These are phyloP conservation scores for Lasioglossum morio DNA, from an alignment of 2,888 invertebrate genomes.

Conservation along the genomic window DNA sequence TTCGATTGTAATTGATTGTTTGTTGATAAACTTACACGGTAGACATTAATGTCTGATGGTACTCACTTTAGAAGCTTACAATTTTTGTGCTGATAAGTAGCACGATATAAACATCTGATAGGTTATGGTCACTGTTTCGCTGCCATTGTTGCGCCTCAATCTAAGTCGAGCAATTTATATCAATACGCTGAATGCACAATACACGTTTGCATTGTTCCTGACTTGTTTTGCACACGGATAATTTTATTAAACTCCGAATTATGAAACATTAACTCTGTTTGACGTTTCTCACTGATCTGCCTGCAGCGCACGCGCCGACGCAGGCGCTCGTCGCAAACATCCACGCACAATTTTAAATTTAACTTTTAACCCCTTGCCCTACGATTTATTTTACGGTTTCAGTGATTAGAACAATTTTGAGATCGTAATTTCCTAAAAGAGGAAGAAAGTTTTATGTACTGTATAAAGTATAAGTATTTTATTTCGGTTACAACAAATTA, in stretches of 20 bases:
- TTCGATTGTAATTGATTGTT: not conserved
- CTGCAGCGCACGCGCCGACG: not conserved
- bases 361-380: too few species aligned
- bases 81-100: not conserved
- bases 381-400: too few species aligned
- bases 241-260: not conserved
- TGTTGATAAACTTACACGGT: too few species aligned
- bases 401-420: too few species aligned
- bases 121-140: constrained; percentile 35
- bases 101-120: constrained; percentile 12
- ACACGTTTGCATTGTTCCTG: not conserved
- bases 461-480: too few species aligned
- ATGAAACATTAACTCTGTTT: not conserved
- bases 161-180: not conserved
- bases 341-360: not conserved
- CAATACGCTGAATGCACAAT: not conserved
- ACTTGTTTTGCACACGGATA: not conserved
- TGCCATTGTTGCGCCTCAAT: not conserved
- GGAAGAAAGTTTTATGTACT: too few species aligned
- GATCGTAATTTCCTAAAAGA: too few species aligned
- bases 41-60: not conserved
- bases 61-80: not conserved
- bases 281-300: constrained; percentile 14
- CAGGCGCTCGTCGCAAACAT: not conserved
- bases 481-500: too few species aligned